Base-by-base conservation (phyloP, 2,113 vertebrate genomes). In the Pipra filicauda region DNA sequence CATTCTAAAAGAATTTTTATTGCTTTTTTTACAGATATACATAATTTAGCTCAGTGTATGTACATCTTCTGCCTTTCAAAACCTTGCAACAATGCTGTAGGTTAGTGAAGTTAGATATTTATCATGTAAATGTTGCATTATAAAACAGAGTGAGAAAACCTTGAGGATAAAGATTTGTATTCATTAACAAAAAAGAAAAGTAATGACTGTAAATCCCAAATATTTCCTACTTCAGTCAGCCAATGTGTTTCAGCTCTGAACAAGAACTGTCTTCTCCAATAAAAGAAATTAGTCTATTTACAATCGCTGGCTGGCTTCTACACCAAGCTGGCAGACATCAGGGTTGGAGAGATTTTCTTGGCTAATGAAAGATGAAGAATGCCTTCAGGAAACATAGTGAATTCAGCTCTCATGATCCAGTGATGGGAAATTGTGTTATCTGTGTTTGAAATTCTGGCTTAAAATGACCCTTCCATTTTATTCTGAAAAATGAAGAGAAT, bases 341-440 rank as follows among this genome's bases (percentile, higher is more conserved):
- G 26, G 1, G 16, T 48, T 91, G 73, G 44, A 91, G 35, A 64
- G 57, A 33, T 52, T 75, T 76, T 76, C 79, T 92, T 92, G 71
- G 64, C 75, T 73, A 93, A 54, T 39, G 62, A 80, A 94, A 93
- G 74, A 79, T 83, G 78, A 88, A 67, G 39, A 75, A 85, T 85
- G 59, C 71, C 58, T 88, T 88, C 54, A 91, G 89, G 44, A 91
- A 71, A 70, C 33, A 15, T 4, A 77, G 27, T 62, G 58, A 66
- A 66, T 88, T 46, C 81, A 88, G 18, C 17, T 54, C 12, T 85
- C 51, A 37, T 46, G 43, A 91, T 58, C 37, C 57, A 59, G 19
- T 20, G 5, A 67, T 39, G 26, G 76, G 70, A 92, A 80, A 71
- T 76, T 89, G 69, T 87, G 24, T 79, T 79, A 79, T 46, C 52